Conservation (phyloP, 2,797 vertebrate species). For the Fistularia tabacaria region DNA sequence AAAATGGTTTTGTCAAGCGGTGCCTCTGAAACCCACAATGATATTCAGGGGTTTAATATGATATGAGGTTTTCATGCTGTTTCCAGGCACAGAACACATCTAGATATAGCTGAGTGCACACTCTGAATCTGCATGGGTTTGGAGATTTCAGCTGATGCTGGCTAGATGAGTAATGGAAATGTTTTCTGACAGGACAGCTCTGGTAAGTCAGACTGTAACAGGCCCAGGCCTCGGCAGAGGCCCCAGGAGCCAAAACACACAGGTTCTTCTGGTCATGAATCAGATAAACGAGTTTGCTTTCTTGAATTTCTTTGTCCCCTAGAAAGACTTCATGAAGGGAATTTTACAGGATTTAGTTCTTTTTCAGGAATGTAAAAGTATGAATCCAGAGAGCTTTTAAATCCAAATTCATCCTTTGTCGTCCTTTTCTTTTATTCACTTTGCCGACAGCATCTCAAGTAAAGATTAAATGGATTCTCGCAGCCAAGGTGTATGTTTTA, state of each 20-base stretch:
- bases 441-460: too few species aligned
- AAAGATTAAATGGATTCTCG: too few species aligned
- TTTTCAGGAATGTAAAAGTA: too few species aligned
- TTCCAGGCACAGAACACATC: neutral
- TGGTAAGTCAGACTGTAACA: conserved; percentile 29
- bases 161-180: conserved; percentile 49
- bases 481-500: too few species aligned
- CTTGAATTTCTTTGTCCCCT: neutral
- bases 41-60: too few species aligned
- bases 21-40: too few species aligned
- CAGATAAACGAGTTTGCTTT: neutral
- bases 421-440: too few species aligned
- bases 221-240: conserved; percentile 17
- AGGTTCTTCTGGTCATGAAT: conserved; percentile 5
- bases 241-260: conserved; percentile 26
- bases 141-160: conserved; percentile 26
- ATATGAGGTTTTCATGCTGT: neutral
- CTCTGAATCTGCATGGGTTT: conserved; percentile 23
- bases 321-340: too few species aligned
- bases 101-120: conserved; percentile 2
- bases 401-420: too few species aligned
- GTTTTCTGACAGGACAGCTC: conserved; percentile 24
- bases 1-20: too few species aligned
- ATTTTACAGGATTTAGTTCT: too few species aligned
- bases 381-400: too few species aligned